A percentile compares a stretch with the other conserved stretches of the same genome.
phyloP scores from a whole-genome alignment of 2,888 invertebrate genomes.

The Oscheius sp. region DNA sequence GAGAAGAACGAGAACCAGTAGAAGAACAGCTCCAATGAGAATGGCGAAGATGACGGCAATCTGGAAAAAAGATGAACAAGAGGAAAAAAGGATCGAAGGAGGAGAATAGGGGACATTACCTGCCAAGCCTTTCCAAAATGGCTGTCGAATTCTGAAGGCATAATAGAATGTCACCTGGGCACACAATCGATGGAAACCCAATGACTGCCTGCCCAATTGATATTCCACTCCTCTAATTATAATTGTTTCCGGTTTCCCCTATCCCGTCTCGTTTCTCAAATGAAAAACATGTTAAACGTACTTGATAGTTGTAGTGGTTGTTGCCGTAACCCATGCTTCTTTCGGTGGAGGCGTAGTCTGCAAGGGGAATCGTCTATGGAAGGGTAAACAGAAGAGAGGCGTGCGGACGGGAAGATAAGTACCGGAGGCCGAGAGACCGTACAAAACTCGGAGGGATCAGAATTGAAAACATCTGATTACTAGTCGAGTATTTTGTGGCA shows the following conservation, averaged over 20 bases:
- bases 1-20: conserved; percentile 54
- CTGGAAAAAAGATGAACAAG: conserved; percentile 41
- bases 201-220: background rate
- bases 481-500: background rate
- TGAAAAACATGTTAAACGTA: conserved; percentile 29
- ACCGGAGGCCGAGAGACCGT: conserved; percentile 16
- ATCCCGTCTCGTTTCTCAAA: background rate
- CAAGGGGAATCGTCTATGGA: conserved; percentile 31
- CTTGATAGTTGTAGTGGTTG: conserved; percentile 66
- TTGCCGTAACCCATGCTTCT: conserved; percentile 37
- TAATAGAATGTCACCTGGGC: background rate
- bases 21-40: conserved; percentile 57
- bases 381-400: conserved; percentile 31
- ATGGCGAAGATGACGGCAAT: conserved; percentile 66
- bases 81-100: too few species aligned
- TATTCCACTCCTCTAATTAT: background rate
- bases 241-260: background rate
- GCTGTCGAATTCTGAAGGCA: conserved; percentile 9
- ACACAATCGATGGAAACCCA: conserved; percentile 9
- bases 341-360: conserved; percentile 20
- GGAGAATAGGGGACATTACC: background rate
- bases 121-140: conserved; percentile 3
- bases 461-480: conserved; percentile 4
- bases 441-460: conserved; percentile 1
- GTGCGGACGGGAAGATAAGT: conserved; percentile 33